These are phyloP conservation scores for Apaloderma vittatum DNA, from an alignment of 2,113 vertebrate species.

Conservation along the genomic window DNA sequence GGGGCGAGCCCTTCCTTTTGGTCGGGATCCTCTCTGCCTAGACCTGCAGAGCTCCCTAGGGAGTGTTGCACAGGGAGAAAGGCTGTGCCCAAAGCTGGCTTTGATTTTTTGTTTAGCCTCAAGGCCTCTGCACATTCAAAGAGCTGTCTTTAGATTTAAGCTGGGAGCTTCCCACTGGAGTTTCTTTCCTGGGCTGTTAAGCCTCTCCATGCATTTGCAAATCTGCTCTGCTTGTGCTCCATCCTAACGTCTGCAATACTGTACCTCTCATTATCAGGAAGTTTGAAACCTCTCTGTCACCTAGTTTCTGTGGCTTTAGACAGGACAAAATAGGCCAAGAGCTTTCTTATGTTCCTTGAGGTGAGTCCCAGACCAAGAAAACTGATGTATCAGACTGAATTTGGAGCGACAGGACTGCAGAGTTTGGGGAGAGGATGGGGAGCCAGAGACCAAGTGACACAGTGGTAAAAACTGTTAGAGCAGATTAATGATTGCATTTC, in stretches of 20 bases:
- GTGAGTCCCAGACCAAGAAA: not conserved
- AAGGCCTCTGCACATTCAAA: conserved; percentile 31
- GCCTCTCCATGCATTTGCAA: not conserved
- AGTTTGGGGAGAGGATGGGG: not conserved
- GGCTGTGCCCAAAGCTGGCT: conserved; percentile 15
- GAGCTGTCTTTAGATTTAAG: conserved; percentile 48
- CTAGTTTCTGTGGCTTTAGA: not conserved
- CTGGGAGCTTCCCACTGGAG: conserved; percentile 43
- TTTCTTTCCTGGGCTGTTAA: conserved; percentile 40
- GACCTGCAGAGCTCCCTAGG: not conserved
- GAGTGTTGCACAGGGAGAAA: not conserved
- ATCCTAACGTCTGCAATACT: not conserved
- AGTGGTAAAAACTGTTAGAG: not conserved
- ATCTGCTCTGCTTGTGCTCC: not conserved
- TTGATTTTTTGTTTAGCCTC: conserved; percentile 40
- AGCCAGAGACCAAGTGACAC: not conserved
- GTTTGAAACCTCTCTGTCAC: not conserved
- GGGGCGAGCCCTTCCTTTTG: not conserved
- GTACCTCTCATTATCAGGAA: not conserved
- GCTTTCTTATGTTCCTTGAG: not conserved
- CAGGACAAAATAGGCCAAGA: not conserved
- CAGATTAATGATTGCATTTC: not conserved
- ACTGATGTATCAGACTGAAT: not conserved
- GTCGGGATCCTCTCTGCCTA: not conserved
- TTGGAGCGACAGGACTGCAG: not conserved